Evolutionary conservation across 2,888 invertebrate genomes (phyloP).

Genomic region (Portevinia maculata): DNA sequence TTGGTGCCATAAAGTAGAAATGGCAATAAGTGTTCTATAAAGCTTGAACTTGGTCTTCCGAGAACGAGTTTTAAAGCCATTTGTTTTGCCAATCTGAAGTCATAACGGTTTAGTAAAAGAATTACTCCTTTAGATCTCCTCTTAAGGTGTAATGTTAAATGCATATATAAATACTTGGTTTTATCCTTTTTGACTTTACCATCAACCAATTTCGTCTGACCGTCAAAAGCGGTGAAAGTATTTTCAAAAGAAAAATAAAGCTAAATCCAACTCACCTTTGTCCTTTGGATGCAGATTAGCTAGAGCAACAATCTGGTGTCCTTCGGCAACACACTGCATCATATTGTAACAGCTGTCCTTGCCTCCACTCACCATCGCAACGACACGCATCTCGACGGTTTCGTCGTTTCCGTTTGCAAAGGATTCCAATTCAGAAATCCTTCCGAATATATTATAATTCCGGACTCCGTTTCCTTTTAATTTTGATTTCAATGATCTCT

Average conservation of each 20-base stretch:
- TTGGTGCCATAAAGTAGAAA: too few relatives aligned
- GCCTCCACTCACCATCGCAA: conserved; percentile 97
- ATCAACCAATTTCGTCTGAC: not conserved
- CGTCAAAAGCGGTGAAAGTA: too few relatives aligned
- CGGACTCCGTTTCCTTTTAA: conserved; percentile 17
- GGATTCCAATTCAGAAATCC: not conserved
- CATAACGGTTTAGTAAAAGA: too few relatives aligned
- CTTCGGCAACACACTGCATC: conserved; percentile 98
- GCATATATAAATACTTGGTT: too few relatives aligned
- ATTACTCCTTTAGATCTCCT: too few relatives aligned
- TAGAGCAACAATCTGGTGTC: conserved; percentile 96
- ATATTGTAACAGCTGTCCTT: conserved; percentile 99
- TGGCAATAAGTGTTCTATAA: too few relatives aligned
- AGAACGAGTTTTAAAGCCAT: too few relatives aligned
- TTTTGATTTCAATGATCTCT: conserved; percentile 38
- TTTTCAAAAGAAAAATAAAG: too few relatives aligned
- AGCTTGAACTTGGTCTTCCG: too few relatives aligned
- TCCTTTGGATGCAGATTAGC: conserved; percentile 96
- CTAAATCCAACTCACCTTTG: conserved; percentile 86
- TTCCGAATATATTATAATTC: conserved; percentile 1
- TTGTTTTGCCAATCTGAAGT: too few relatives aligned
- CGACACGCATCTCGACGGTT: conserved; percentile 88
- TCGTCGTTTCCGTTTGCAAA: not conserved
- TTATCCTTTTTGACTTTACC: too few relatives aligned
- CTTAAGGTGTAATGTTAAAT: too few relatives aligned